Conservation (phyloP, 1,140 invertebrate genomes). For the Drosophila pruinosa region DNA sequence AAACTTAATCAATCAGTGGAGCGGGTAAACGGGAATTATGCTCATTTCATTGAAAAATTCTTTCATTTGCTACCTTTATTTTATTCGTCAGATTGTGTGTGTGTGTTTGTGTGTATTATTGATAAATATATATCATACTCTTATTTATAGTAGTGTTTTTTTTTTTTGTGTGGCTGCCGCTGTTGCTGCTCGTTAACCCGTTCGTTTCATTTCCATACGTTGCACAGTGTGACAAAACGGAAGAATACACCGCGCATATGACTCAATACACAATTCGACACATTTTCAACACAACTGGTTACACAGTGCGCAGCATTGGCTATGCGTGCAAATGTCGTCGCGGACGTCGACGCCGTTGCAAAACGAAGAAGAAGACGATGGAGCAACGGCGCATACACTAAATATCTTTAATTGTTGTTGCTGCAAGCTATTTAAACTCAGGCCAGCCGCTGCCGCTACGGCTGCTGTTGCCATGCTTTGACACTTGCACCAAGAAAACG, state of each 20-base stretch:
- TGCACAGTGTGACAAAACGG: slow-evolving; percentile 52
- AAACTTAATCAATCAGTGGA: slow-evolving; percentile 35
- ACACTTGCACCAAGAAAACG: slow-evolving; percentile 47
- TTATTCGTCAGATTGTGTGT: slow-evolving; percentile 5
- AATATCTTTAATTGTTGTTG: slow-evolving; percentile 68
- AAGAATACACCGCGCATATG: not conserved
- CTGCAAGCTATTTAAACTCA: slow-evolving; percentile 55
- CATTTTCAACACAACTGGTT: not conserved
- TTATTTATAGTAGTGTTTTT: slow-evolving; percentile 71
- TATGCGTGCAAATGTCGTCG: slow-evolving; percentile 65
- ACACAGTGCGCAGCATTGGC: slow-evolving; percentile 49
- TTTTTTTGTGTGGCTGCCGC: slow-evolving; percentile 53
- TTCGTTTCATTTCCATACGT: slow-evolving; percentile 66
- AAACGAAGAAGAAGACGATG: slow-evolving; percentile 31
- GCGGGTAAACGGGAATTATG: slow-evolving; percentile 10
- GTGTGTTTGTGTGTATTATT: slow-evolving; percentile 47
- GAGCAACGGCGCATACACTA: slow-evolving; percentile 51
- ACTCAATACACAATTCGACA: not conserved
- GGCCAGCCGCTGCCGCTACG: slow-evolving; percentile 12
- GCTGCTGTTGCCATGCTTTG: slow-evolving; percentile 44
- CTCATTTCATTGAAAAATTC: slow-evolving; percentile 23
- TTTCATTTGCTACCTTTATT: slow-evolving; percentile 49
- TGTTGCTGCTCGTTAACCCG: slow-evolving; percentile 35
- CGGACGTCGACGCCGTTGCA: slow-evolving; percentile 38
- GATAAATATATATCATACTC: slow-evolving; percentile 65